A percentile compares a stretch with the other conserved stretches of the same genome.
Evolutionary conservation across 2,113 vertebrate species (phyloP).

Genomic region (Colius striatus): DNA sequence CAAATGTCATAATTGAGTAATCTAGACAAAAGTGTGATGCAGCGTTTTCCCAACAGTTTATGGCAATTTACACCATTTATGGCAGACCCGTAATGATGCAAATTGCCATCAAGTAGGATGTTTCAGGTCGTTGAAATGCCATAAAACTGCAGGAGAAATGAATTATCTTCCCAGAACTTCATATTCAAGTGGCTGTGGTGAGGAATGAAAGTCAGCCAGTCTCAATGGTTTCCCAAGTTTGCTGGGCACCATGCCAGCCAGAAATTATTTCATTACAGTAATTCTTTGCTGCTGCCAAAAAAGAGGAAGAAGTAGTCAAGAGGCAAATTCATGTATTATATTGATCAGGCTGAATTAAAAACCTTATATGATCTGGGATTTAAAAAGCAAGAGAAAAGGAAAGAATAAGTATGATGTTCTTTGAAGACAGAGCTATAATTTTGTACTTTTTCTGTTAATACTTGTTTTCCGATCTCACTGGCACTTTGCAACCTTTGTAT

Average conservation of each 20-base stretch:
- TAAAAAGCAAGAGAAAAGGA: not conserved
- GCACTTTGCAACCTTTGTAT: not conserved
- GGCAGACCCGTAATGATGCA: slow-evolving; percentile 23
- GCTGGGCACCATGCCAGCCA: slow-evolving; percentile 50
- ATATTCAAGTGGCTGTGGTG: slow-evolving; percentile 18
- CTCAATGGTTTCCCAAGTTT: slow-evolving; percentile 39
- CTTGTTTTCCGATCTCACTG: not conserved
- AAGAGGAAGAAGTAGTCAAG: slow-evolving; percentile 7
- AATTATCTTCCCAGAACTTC: slow-evolving; percentile 64
- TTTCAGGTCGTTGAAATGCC: slow-evolving; percentile 66
- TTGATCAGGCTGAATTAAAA: slow-evolving; percentile 32
- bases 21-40: slow-evolving; percentile 39
- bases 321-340: not conserved
- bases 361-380: not conserved
- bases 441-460: not conserved
- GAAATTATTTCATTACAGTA: slow-evolving; percentile 67
- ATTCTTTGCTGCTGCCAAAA: slow-evolving; percentile 51
- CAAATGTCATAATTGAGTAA: slow-evolving; percentile 40
- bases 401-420: not conserved
- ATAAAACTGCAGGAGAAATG: slow-evolving; percentile 71
- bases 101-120: slow-evolving; percentile 65
- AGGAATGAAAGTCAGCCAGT: slow-evolving; percentile 19
- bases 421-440: not conserved
- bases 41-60: slow-evolving; percentile 61
- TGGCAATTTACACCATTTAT: slow-evolving; percentile 67